Evolutionary conservation across 1,140 invertebrate genomes (phyloP), one percentile per base, ranked within the genome.

Genomic region (Rhagoletis pomonella): DNA sequence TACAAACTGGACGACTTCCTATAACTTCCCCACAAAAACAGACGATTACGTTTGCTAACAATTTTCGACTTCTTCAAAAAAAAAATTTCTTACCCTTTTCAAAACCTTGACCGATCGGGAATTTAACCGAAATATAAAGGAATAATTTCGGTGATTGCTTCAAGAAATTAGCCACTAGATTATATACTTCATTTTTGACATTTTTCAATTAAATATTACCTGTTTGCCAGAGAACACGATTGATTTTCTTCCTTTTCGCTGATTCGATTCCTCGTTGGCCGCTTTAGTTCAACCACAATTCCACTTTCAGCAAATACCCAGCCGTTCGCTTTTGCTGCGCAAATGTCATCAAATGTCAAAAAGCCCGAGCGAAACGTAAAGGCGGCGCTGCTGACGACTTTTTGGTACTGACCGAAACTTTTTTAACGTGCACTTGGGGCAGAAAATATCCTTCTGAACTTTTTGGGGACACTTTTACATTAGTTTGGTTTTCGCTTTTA

Each of bases 321-420:
- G 29, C 17, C 73, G 73, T 42, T 73, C 67, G 67, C 67, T 73
- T 73, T 47, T 73, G 67, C 73, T 81, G 73, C 73, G 73, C 73
- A 81, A 81, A 81, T 81, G 73, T 81, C 73, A 81, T 81, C 47
- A 81, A 81, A 81, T 81, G 73, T 81, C 73, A 81, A 81, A 81
- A 81, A 14, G 73, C 73, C 73, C 50, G 73, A 81, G 44, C 73
- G 47, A 81, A 19, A 55, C n/a, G 39, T 44, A 44, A 44, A 69
- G 42, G 42, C 67, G 67, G 67, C 67, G 42, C 67, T 73, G 14
- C 12, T 73, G 67, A 42, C 42, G 67, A 81, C 6, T 81, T 81
- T 81, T 55, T 55, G 9, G 10, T 81, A 55, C 12, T 4, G 55
- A 55, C 17, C n/a, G 7, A 81, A 50, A 47, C 3, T 19, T 50